Base-by-base conservation (phyloP, 2,888 invertebrate genomes). In the Neuroscelio doddi region DNA sequence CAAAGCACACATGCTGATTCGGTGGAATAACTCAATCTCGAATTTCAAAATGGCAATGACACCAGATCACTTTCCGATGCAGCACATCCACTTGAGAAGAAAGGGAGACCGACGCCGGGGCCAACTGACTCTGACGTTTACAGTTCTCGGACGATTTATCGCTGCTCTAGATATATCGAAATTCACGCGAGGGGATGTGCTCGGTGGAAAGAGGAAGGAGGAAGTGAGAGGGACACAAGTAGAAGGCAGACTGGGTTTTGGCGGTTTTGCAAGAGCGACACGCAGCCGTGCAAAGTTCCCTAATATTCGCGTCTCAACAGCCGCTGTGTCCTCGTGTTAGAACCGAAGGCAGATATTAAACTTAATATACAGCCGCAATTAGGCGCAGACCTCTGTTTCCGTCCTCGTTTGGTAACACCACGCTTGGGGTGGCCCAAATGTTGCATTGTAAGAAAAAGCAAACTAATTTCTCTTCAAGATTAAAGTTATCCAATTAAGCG, bases 321-420 rank as follows among this genome's bases (percentile, higher is more conserved):
- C 49, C 52, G 12, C 50, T 27, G 45, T 14, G 46, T 59, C 71
- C 45, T 68, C 68, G 69, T 64, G 70, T 73, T 70, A 70, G 75
- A 70, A 72, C 72, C 73, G 57, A 76, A 75, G 73, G 71, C 74
- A 75, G 77, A 73, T 80, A 81, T 81, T 79, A 82, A 83, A 82
- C 78, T 80, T 79, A 78, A 81, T 81, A 80, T 82, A 82, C 76
- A 77, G 76, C 77, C 68, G 80, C 80, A 82, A 82, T 83, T 80
- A 83, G 80, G 70, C 74, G 73, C 82, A 79, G 79, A 74, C 77
- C 71, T 71, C 41, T 34, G 61, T 41, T 65, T 61, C 30, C 44
- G 51, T 61, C 51, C 52, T 52, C 53, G 52, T 47, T 51, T 26
- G 44, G 7, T 44, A 39, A 15, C 29, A 32, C 41, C 38, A 44